A percentile compares a stretch with the other conserved stretches of the same genome.
These are phyloP conservation scores for Brachionus manjavacas DNA, from an alignment of 1,140 invertebrate species.

Conservation along the genomic window DNA sequence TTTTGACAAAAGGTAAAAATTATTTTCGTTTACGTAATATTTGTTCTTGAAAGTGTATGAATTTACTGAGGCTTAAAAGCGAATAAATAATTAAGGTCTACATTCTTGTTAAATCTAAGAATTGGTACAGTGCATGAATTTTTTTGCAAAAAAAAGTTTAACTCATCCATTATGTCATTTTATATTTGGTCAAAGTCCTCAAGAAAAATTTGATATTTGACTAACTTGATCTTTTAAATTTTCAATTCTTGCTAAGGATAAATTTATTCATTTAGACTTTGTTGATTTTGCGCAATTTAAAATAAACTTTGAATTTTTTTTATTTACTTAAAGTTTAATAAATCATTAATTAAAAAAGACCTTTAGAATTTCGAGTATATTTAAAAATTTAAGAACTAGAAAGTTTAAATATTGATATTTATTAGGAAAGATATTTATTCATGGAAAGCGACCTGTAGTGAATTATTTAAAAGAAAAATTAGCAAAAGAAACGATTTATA, in stretches of 20 bases:
- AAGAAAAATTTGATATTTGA: neutral
- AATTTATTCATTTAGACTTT: neutral
- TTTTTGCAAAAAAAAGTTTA: no score
- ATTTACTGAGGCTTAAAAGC: neutral
- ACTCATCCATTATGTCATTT: neutral
- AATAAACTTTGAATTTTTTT: neutral
- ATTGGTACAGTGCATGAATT: no score
- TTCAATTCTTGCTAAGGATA: neutral
- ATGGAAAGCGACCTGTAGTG: no score
- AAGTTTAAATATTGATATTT: no score
- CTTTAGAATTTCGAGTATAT: no score
- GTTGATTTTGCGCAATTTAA: neutral
- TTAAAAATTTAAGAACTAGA: no score
- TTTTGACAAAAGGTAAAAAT: neutral
- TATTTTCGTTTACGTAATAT: neutral
- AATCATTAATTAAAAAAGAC: no score
- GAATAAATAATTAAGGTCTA: neutral
- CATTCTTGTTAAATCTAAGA: no score
- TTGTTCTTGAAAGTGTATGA: neutral
- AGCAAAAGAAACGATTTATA: neutral
- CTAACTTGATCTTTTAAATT: neutral
- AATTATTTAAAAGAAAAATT: neutral
- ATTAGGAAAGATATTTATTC: no score
- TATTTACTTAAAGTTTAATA: no score
- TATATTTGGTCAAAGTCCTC: neutral